phyloP scores from a whole-genome alignment of 2,113 vertebrate genomes.

The Mungos mungo region DNA sequence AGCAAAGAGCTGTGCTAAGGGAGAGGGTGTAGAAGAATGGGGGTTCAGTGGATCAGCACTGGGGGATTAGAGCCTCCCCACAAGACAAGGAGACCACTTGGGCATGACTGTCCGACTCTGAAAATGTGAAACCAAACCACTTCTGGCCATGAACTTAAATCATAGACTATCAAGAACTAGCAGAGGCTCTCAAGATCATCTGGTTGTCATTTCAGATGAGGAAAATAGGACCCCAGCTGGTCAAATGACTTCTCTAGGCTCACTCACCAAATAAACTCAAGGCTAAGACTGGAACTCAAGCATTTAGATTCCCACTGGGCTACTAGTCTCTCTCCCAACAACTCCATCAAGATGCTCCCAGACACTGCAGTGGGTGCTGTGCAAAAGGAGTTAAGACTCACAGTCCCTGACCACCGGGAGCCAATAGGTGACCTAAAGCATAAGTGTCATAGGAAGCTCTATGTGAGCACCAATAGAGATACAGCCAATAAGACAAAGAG shows the following conservation, averaged over 20 bases:
- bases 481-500: not conserved
- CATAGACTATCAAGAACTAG: not conserved
- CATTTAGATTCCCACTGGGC: not conserved
- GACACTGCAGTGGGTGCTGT: rapidly evolving
- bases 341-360: not conserved
- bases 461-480: not conserved
- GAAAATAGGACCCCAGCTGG: not conserved
- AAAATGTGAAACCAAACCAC: not conserved
- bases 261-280: not conserved
- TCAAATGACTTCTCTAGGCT: not conserved
- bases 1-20: not conserved
- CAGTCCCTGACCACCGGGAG: not conserved
- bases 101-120: not conserved
- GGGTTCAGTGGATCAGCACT: not conserved
- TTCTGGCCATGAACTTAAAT: not conserved
- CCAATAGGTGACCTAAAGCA: not conserved
- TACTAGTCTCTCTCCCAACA: not conserved
- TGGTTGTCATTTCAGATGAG: not conserved
- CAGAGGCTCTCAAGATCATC: not conserved
- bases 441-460: not conserved
- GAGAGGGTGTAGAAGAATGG: not conserved
- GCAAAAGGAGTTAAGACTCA: not conserved
- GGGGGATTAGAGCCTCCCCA: not conserved
- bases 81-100: not conserved
- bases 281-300: not conserved